Conservation (phyloP, 2,113 vertebrate species). For the Mesoclemmys tuberculata region DNA sequence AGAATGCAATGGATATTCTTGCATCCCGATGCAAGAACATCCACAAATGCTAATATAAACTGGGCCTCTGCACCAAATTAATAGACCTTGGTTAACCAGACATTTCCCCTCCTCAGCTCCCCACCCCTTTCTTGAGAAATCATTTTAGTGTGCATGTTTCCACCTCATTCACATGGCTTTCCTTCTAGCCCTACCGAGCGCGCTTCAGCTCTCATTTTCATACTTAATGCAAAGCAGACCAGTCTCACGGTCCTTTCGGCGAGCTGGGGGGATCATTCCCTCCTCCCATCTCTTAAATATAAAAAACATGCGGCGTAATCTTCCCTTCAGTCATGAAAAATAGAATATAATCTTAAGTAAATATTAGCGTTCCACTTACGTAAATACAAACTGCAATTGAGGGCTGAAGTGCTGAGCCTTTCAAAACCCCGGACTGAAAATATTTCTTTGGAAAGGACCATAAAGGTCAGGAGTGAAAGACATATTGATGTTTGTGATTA, state of each 20-base stretch:
- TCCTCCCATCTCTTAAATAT: slow-evolving; percentile 8
- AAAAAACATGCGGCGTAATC: slow-evolving; percentile 48
- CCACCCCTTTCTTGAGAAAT: background rate
- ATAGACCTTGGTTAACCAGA: background rate
- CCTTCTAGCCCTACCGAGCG: background rate
- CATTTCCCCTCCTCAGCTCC: background rate
- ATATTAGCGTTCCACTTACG: slow-evolving; percentile 47
- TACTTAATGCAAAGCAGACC: slow-evolving; percentile 58
- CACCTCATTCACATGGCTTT: background rate
- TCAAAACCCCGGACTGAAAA: slow-evolving; percentile 21
- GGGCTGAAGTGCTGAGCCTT: slow-evolving; percentile 46
- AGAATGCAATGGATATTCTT: background rate
- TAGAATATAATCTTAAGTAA: slow-evolving; percentile 60
- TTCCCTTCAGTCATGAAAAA: slow-evolving; percentile 48
- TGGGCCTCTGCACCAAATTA: background rate
- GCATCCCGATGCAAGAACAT: background rate
- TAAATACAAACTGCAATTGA: slow-evolving; percentile 59
- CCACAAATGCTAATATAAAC: background rate
- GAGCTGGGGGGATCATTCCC: background rate
- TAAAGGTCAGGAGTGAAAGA: slow-evolving; percentile 6
- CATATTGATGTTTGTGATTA: background rate
- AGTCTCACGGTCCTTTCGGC: background rate
- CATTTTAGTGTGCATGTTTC: fast-evolving
- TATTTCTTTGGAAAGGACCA: slow-evolving; percentile 31
- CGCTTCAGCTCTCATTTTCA: background rate